Conservation (phyloP, 2,113 vertebrate species). For the Muntiacus reevesi region DNA sequence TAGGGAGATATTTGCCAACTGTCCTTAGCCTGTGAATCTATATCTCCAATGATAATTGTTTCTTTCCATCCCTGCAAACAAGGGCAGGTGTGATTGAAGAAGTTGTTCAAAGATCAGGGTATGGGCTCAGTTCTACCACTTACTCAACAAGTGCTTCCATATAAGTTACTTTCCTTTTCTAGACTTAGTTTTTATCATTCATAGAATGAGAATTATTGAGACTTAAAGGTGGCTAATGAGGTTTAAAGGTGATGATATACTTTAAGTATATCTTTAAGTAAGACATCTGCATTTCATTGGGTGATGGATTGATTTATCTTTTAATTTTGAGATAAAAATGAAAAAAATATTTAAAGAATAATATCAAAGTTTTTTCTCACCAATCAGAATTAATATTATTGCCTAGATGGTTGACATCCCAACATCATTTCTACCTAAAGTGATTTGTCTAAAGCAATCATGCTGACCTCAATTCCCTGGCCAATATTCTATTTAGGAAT, state of each 20-base stretch:
- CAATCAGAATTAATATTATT: neutral
- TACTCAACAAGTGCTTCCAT: neutral
- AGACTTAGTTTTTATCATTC: neutral
- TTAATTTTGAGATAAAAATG: neutral
- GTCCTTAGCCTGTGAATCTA: neutral
- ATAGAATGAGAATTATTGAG: neutral
- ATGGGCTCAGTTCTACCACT: neutral
- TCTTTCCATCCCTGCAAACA: neutral
- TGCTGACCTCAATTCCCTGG: neutral
- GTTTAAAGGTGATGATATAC: neutral
- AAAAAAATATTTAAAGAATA: neutral
- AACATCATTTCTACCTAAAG: neutral
- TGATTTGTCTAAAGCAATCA: neutral
- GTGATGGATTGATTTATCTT: neutral
- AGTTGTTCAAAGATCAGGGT: neutral
- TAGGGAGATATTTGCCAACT: neutral
- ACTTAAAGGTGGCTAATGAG: neutral
- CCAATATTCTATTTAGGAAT: neutral
- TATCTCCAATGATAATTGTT: neutral
- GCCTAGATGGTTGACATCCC: neutral
- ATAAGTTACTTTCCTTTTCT: neutral
- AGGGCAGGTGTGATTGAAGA: neutral
- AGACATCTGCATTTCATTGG: neutral
- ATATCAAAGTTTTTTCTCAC: neutral
- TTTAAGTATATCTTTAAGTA: neutral